Evolutionary conservation across 2,888 invertebrate species (phyloP).

Genomic region (Xylota segnis): DNA sequence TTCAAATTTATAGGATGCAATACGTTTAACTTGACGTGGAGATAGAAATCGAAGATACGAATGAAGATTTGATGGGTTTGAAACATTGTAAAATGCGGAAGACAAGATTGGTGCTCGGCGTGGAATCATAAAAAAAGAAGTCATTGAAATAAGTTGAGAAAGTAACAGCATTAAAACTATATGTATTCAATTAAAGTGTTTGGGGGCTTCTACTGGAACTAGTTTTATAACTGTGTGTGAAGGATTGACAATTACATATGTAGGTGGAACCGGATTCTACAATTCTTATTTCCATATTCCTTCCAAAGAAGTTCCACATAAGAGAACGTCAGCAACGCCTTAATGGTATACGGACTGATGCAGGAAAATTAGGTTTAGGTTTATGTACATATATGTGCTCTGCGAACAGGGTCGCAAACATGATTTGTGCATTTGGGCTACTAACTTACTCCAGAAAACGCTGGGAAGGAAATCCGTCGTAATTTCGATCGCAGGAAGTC

Average conservation of each 20-base stretch:
- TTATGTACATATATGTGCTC: no score
- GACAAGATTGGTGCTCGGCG: neutral
- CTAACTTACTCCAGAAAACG: no score
- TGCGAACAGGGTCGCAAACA: no score
- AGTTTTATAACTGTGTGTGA: neutral
- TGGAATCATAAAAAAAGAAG: constrained; percentile 10
- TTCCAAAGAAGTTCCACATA: no score
- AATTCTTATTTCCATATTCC: no score
- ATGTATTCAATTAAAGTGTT: neutral
- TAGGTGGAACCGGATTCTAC: neutral
- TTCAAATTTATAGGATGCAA: constrained; percentile 62
- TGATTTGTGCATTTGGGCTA: no score
- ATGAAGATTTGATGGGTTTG: constrained; percentile 10
- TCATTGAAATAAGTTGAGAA: neutral
- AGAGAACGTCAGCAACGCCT: no score
- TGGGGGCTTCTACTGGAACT: neutral
- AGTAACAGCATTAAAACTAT: neutral
- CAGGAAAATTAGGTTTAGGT: no score
- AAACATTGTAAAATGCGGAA: constrained; percentile 53
- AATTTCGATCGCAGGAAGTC: no score
- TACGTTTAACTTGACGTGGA: constrained; percentile 61
- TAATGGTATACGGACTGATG: no score
- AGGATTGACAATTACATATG: neutral
- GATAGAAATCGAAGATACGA: constrained; percentile 18
- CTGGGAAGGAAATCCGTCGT: no score